Conservation (phyloP, 92 coral and sea anemone species). For the Diadumene lineata region DNA sequence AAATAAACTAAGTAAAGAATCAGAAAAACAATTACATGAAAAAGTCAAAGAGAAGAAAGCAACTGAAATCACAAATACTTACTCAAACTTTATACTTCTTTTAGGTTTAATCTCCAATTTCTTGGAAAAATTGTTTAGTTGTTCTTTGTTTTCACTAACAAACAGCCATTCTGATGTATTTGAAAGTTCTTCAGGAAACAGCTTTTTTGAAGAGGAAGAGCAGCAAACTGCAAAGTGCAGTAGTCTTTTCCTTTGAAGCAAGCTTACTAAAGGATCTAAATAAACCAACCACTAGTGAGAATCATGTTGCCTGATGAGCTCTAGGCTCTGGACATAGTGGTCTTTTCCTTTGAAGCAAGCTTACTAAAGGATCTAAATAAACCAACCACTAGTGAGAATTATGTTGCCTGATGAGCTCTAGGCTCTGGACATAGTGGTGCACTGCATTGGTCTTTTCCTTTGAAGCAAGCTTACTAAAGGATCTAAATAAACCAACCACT, state of each 20-base stretch:
- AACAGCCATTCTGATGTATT: neutral
- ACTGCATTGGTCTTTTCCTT: neutral
- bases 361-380: conserved; percentile 19
- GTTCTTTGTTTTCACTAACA: neutral
- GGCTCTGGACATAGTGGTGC: no score
- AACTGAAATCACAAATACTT: neutral
- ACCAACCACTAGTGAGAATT: no score
- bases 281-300: no score
- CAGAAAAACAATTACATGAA: neutral
- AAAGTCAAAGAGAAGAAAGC: neutral
- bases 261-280: conserved; percentile 17
- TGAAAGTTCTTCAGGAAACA: neutral
- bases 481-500: no score
- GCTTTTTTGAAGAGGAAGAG: neutral
- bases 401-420: no score
- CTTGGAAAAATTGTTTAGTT: neutral
- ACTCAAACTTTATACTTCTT: neutral
- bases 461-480: conserved; percentile 13
- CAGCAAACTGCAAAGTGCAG: conserved; percentile 21
- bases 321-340: no score
- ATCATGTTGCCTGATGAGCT: no score
- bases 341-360: conserved; percentile 13
- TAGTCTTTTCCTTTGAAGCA: conserved; percentile 6
- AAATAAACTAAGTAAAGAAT: neutral
- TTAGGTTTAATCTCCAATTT: neutral